Evolutionary conservation across 2,797 vertebrate genomes (phyloP).

Genomic region (Sardinella longiceps): DNA sequence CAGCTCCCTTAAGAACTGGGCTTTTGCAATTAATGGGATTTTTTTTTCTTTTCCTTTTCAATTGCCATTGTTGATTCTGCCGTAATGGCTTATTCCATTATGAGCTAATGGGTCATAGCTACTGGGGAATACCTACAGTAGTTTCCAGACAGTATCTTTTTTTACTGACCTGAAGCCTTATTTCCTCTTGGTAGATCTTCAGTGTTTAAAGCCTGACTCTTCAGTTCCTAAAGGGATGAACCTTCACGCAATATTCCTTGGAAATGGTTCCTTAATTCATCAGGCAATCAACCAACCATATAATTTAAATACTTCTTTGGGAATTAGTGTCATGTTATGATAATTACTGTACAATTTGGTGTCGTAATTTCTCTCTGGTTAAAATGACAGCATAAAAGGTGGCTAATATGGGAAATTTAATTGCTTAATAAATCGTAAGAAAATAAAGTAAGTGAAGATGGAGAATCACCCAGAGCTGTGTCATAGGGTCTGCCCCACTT

Average conservation of each 20-base stretch:
- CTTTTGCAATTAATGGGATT: too few relatives aligned
- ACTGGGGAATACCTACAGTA: conserved; percentile 65
- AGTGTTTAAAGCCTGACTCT: conserved; percentile 44
- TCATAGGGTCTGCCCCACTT: conserved; percentile 59
- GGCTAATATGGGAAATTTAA: conserved; percentile 70
- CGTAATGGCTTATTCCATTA: conserved; percentile 25
- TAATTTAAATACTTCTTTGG: conserved; percentile 83
- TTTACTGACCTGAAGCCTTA: conserved; percentile 19
- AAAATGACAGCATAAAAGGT: conserved; percentile 71
- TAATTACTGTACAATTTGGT: conserved; percentile 78
- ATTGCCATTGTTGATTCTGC: too few relatives aligned
- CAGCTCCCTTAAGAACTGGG: too few relatives aligned
- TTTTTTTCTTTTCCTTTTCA: not conserved
- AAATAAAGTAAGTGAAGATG: conserved; percentile 62
- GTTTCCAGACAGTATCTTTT: conserved; percentile 52
- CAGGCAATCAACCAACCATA: conserved; percentile 83
- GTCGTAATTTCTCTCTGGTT: conserved; percentile 72
- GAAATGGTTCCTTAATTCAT: conserved; percentile 78
- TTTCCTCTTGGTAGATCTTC: conserved; percentile 30
- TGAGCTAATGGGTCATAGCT: conserved; percentile 20
- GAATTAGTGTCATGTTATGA: conserved; percentile 82
- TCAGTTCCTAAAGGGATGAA: conserved; percentile 65
- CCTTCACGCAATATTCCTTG: conserved; percentile 58
- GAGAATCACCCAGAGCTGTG: conserved; percentile 64
- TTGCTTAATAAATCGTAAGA: conserved; percentile 72